Base-by-base conservation (phyloP, 2,888 invertebrate species). In the Chydorus sphaericus region DNA sequence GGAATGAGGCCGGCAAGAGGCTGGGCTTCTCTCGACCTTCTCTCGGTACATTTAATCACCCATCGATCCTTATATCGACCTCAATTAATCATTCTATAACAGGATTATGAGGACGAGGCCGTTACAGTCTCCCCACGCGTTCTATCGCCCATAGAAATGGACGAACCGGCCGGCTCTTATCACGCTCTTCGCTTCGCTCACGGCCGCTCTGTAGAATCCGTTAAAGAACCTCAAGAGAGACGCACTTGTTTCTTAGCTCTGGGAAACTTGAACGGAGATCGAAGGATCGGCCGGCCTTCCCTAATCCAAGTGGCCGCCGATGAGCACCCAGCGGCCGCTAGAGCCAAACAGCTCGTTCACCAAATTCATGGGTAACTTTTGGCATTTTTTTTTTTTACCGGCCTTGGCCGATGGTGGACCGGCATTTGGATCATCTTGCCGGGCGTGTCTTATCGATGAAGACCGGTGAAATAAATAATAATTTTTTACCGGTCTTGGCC, bases 91-190 rank as follows among this genome's bases (percentile, higher is more conserved):
- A 44, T 11, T 30, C 11, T 29, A 51, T 14, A n/a, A 5, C 58
- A 60, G 60, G 56, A 59, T 26, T 61, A 63, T 33, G 61, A 63
- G 60, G 71, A 65, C 61, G 63, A 73, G 48, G 76, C 78, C 64
- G 73, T 75, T 2, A 76, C 74, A 62, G 68, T 77, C 48, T 76
- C 76, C 6, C 75, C 70, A 63, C 73, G 69, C 62, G 73, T 73
- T 28, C 44, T 44, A 33, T 73, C 72, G 11, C 65, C 70, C 36
- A n/a, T n/a, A n/a, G 69, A 71, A 55, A 72, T 73, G 61, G 67
- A 68, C 33, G 52, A 52, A 26, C 52, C 52, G 11, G 26, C 23
- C 10, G 52, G 36, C 18, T 52, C 36, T 23, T 52, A 36, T 36
- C 23, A 31, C 18, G 39, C 39, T 10, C 31, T 33, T 1, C 52